Evolutionary conservation across 2,888 invertebrate species (phyloP), one percentile per base, ranked within the genome.

Genomic region (Mantis religiosa): DNA sequence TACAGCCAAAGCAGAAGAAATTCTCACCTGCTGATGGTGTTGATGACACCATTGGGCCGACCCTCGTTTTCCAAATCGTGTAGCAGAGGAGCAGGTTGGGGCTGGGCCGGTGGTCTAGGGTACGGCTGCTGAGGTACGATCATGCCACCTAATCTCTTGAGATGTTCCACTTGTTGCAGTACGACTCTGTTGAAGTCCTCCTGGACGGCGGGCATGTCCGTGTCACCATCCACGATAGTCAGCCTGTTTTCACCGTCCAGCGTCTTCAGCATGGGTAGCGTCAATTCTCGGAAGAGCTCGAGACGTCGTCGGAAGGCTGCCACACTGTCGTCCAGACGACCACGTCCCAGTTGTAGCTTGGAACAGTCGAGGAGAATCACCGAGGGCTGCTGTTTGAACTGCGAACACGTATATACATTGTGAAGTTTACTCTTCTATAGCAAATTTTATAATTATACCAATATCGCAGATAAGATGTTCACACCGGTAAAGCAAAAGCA

Each of bases 281-380:
- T 97, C 89, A 97, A 95, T 92, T 98, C 97, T 0, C 98, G 95
- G 94, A 98, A 98, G 90, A 97, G 95, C 93, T 97, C 97, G 87
- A 98, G 94, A 47, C 98, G 94, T 89, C 97, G 94, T 83, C 97
- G 94, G 93, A 98, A 98, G 0, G 98, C 97, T 14, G 97, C 96
- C 34, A 97, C 97, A 14, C 96, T 97, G 93, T 98, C 98, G 92
- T 98, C 98, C 25, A 97, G 94, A 47, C 97, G 94, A 0, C 97
- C 97, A 41, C 98, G 95, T 0, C 97, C 98, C 85, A 98, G 94
- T 93, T 98, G 97, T 89, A 98, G 94, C 93, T 98, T 98, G 0
- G 98, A 98, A 92, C 98, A 98, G 93, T 98, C 98, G 91, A 98
- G 94, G 1, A 98, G 94, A 7, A 98, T 95, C 92, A 98, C 95